These are phyloP conservation scores for Drosophila monieri DNA, from an alignment of 2,888 invertebrate species.

Conservation along the genomic window DNA sequence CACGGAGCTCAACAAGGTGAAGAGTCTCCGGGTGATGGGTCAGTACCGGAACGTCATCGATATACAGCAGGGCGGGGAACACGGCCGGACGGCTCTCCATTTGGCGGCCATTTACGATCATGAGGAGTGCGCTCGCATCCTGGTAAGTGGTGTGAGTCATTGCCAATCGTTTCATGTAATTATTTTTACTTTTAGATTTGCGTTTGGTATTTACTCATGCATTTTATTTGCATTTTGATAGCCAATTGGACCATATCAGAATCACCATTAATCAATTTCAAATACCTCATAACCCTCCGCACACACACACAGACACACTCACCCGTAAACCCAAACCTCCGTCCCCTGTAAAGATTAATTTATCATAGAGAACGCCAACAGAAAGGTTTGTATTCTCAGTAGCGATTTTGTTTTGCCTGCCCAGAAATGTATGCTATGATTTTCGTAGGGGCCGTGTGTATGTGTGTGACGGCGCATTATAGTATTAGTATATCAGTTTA, in stretches of 20 bases:
- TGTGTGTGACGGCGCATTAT: slow-evolving; percentile 12
- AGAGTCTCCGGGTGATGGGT: slow-evolving; percentile 88
- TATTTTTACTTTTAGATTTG: slow-evolving; percentile 37
- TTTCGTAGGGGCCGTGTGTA: slow-evolving; percentile 11
- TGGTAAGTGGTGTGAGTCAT: slow-evolving; percentile 86
- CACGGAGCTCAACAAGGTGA: slow-evolving; percentile 90
- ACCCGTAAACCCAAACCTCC: slow-evolving; percentile 3
- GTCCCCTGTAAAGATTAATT: slow-evolving; percentile 43
- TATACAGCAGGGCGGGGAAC: slow-evolving; percentile 89
- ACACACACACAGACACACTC: slow-evolving; percentile 8
- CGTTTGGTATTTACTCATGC: slow-evolving; percentile 35
- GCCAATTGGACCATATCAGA: slow-evolving; percentile 30
- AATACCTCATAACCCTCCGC: slow-evolving; percentile 7
- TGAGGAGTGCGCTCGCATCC: slow-evolving; percentile 91
- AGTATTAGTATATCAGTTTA: slow-evolving; percentile 12
- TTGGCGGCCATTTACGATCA: slow-evolving; percentile 93
- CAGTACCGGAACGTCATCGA: slow-evolving; percentile 89
- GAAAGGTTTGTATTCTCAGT: slow-evolving; percentile 51
- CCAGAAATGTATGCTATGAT: slow-evolving; percentile 58
- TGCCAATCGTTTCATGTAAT: slow-evolving; percentile 29
- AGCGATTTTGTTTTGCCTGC: slow-evolving; percentile 51
- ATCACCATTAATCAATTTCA: slow-evolving; percentile 59
- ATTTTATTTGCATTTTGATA: slow-evolving; percentile 44
- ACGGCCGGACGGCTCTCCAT: slow-evolving; percentile 92
- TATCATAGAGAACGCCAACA: slow-evolving; percentile 47